These are phyloP conservation scores for Ifrita kowaldi DNA, from an alignment of 2,113 vertebrate species.

Conservation along the genomic window DNA sequence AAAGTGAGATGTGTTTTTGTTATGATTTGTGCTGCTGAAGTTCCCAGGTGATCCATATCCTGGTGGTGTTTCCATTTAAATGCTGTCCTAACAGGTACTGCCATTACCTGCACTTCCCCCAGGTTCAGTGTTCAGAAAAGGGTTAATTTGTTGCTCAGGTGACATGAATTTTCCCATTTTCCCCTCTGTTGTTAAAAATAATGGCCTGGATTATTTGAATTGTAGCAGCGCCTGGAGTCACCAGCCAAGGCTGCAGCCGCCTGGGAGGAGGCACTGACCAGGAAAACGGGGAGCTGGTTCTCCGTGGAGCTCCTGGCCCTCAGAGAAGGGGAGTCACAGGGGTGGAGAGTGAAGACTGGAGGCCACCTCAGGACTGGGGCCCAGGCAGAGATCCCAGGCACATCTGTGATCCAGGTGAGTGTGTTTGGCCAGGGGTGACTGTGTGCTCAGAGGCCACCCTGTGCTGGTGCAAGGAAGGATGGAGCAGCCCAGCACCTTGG, in stretches of 20 bases:
- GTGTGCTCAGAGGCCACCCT: neutral
- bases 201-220: neutral
- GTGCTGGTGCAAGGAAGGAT: neutral
- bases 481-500: neutral
- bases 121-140: neutral
- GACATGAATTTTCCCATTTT: neutral
- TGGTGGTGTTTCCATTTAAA: accelerated
- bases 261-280: neutral
- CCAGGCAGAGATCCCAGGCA: neutral
- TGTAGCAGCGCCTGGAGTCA: neutral
- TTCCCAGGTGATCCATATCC: neutral
- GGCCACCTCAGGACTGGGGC: neutral
- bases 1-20: neutral
- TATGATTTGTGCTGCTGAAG: neutral
- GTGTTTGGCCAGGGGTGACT: accelerated
- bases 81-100: neutral
- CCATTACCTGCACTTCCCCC: neutral
- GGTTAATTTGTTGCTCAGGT: neutral
- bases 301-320: neutral
- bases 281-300: neutral
- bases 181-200: neutral
- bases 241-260: neutral
- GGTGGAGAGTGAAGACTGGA: neutral
- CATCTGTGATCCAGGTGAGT: neutral
- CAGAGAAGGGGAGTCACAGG: accelerated